Evolutionary conservation across 2,113 vertebrate species (phyloP).

Genomic region (Steatornis caripensis): DNA sequence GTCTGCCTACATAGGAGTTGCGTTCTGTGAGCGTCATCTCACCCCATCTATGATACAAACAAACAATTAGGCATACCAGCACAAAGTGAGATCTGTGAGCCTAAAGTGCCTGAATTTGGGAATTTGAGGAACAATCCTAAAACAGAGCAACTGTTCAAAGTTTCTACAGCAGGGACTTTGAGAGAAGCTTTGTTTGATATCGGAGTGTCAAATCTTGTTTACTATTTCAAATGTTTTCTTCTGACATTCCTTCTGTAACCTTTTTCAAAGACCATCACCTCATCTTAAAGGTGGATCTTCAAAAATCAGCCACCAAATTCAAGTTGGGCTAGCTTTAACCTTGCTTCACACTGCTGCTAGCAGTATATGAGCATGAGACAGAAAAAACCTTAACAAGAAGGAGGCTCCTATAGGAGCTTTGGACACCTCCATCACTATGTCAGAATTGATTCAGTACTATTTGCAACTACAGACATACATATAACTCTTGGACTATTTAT

Average conservation of each 20-base stretch:
- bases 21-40: not conserved
- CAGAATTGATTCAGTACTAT: not conserved
- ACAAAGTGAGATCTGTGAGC: not conserved
- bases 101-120: not conserved
- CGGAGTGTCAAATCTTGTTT: not conserved
- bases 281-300: not conserved
- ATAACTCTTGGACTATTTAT: not conserved
- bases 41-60: not conserved
- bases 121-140: not conserved
- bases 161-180: not conserved
- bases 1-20: not conserved
- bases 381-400: fast-evolving
- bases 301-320: not conserved
- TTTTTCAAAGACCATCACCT: not conserved
- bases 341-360: not conserved
- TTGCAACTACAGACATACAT: not conserved
- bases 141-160: not conserved
- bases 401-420: not conserved
- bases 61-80: not conserved
- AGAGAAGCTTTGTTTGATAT: not conserved
- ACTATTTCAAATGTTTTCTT: not conserved
- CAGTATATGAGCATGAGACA: not conserved
- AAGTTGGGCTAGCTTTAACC: not conserved
- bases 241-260: not conserved
- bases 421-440: not conserved